phyloP scores from a whole-genome alignment of 1,140 invertebrate species.

The Phymorhynchus buccinoides region DNA sequence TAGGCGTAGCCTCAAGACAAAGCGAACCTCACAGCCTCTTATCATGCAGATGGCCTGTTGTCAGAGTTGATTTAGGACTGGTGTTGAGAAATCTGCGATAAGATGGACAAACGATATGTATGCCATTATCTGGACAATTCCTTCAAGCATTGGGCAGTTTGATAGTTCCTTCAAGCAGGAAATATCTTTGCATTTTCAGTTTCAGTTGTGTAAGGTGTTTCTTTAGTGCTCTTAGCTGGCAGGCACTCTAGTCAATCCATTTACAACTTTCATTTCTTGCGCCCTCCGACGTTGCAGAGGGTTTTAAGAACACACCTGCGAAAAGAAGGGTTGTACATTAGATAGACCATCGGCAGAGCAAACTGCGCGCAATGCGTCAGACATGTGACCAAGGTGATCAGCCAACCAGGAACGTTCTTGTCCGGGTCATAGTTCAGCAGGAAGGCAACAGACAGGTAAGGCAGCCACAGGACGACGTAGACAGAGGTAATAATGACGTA shows the following conservation, averaged over 20 bases:
- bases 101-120: too few relatives aligned
- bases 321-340: slow-evolving; percentile 1
- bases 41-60: background rate
- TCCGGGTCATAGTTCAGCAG: background rate
- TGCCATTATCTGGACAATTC: background rate
- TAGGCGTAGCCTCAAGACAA: too few relatives aligned
- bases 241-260: background rate
- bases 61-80: too few relatives aligned
- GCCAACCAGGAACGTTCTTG: slow-evolving; percentile 9
- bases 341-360: background rate
- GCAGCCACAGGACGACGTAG: slow-evolving; percentile 28
- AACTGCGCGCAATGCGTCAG: background rate
- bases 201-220: background rate
- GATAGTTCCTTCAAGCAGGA: too few relatives aligned
- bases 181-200: background rate
- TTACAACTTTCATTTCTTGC: background rate
- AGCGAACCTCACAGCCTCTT: background rate
- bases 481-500: slow-evolving; percentile 18
- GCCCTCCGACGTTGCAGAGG: background rate
- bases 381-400: background rate
- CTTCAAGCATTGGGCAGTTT: background rate
- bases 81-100: too few relatives aligned
- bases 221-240: background rate
- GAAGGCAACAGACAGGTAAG: background rate
- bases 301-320: slow-evolving; percentile 5